These are phyloP conservation scores for Syritta pipiens DNA, from an alignment of 2,888 invertebrate genomes.

Conservation along the genomic window DNA sequence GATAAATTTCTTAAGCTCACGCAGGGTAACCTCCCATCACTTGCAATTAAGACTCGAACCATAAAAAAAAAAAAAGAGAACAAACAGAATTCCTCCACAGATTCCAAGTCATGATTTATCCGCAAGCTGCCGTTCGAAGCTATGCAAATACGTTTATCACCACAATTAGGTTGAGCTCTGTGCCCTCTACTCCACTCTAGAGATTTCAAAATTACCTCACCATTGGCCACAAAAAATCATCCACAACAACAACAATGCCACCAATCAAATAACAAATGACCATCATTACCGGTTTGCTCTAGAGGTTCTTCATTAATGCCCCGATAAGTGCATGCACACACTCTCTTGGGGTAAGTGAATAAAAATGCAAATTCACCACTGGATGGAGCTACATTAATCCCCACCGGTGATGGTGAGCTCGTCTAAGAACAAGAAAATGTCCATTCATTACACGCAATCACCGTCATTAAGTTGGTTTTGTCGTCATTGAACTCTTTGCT, in stretches of 20 bases:
- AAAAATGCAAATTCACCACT: constrained; percentile 54
- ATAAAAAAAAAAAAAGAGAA: too few species aligned
- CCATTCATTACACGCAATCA: constrained; percentile 58
- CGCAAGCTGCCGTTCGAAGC: too few species aligned
- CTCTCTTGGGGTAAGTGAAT: constrained; percentile 42
- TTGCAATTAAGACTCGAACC: neutral
- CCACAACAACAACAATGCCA: constrained; percentile 8
- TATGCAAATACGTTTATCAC: constrained; percentile 2
- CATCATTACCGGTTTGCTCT: constrained; percentile 38
- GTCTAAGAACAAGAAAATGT: neutral
- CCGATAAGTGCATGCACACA: constrained; percentile 1
- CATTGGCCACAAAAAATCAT: constrained; percentile 1
- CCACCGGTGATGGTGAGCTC: neutral
- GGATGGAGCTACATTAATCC: neutral
- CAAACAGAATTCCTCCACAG: too few species aligned
- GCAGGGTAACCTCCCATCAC: neutral
- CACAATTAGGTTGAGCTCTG: neutral
- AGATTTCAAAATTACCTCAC: constrained; percentile 6
- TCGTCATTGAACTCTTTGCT: constrained; percentile 31
- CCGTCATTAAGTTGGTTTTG: constrained; percentile 57
- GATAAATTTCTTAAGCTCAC: neutral
- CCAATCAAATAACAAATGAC: constrained; percentile 53
- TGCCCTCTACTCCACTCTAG: neutral
- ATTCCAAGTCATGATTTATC: too few species aligned
- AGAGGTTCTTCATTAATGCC: constrained; percentile 4